Evolutionary conservation across 1,140 invertebrate genomes (phyloP).

Genomic region (Riptortus pedestris): DNA sequence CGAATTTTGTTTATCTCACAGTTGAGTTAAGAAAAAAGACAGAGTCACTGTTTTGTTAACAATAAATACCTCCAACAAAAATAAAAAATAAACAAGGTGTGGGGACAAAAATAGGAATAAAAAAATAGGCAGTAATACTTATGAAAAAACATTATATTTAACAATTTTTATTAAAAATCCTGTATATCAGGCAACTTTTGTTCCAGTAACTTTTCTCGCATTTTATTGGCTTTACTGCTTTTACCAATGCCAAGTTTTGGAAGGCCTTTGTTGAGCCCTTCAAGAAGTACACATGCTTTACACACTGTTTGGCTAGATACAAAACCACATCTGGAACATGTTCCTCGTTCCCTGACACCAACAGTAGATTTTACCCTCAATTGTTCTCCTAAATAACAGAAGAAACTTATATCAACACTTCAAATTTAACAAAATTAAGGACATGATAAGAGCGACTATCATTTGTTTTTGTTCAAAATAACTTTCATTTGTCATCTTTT

Average conservation of each 20-base stretch:
- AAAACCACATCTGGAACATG: constrained; percentile 81
- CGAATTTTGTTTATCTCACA: no score
- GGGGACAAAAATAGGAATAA: no score
- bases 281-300: constrained; percentile 90
- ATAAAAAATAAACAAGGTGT: no score
- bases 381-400: constrained; percentile 61
- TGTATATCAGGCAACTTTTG: no score
- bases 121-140: no score
- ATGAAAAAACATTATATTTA: no score
- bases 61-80: no score
- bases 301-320: constrained; percentile 93
- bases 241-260: constrained; percentile 80
- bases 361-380: constrained; percentile 69
- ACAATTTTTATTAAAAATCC: no score
- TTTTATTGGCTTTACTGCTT: constrained; percentile 61
- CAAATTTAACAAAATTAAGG: no score
- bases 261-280: constrained; percentile 87
- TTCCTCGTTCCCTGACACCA: constrained; percentile 67
- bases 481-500: neutral
- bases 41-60: no score
- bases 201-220: constrained; percentile 31
- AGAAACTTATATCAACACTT: constrained; percentile 25
- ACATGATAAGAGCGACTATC: no score
- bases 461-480: neutral
- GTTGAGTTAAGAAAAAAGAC: no score